Evolutionary conservation across 2,888 invertebrate genomes (phyloP).

Genomic region (Nemapogon koenigi): DNA sequence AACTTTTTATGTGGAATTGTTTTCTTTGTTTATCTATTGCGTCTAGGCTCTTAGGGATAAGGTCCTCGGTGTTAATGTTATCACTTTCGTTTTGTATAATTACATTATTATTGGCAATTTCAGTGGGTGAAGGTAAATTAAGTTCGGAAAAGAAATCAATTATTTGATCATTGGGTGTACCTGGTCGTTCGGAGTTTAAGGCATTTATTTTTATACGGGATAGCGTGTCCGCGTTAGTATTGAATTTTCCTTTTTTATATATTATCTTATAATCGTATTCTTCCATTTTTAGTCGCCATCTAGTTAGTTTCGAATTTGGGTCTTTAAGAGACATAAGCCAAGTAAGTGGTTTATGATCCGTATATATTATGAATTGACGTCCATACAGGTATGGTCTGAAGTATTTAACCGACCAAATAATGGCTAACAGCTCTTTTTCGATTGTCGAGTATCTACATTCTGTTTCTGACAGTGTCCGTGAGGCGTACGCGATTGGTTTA

Average conservation of each 20-base stretch:
- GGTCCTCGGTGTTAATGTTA: too few species aligned
- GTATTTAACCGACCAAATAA: conserved; percentile 28
- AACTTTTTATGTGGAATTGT: conserved; percentile 19
- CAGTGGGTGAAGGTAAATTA: too few species aligned
- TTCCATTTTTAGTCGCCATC: conserved; percentile 27
- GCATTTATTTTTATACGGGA: conserved; percentile 21
- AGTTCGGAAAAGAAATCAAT: too few species aligned
- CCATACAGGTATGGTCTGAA: conserved; percentile 31
- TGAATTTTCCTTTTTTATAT: conserved; percentile 21
- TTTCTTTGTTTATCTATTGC: conserved; percentile 21
- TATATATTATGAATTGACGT: conserved; percentile 28
- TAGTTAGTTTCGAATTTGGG: conserved; percentile 26
- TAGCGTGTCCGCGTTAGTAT: conserved; percentile 22
- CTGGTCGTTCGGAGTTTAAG: too few species aligned
- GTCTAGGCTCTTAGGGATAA: conserved; percentile 14
- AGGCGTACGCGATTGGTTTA: conserved; percentile 21
- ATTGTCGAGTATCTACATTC: conserved; percentile 21
- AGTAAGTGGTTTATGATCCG: conserved; percentile 30
- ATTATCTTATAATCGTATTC: conserved; percentile 21
- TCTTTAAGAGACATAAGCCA: conserved; percentile 32
- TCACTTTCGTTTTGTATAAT: too few species aligned
- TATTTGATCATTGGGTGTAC: too few species aligned
- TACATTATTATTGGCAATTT: too few species aligned
- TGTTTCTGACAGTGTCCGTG: conserved; percentile 19
- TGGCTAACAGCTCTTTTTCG: conserved; percentile 29